phyloP scores from a whole-genome alignment of 2,888 invertebrate species.

The Acleris sparsana region DNA sequence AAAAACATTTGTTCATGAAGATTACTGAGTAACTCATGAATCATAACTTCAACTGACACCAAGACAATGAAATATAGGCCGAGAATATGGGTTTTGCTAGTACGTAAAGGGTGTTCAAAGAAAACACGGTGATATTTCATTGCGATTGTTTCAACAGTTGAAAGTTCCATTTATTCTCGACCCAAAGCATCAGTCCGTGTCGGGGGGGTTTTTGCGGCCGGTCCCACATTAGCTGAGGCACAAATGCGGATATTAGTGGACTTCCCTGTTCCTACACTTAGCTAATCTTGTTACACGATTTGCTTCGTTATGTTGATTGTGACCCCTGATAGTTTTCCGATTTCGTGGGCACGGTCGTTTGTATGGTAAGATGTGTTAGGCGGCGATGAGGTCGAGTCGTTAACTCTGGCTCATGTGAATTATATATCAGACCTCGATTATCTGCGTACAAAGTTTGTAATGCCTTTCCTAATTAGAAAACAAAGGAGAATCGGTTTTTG shows the following conservation, averaged over 20 bases:
- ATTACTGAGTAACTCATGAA: too few relatives aligned
- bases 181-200: constrained; percentile 58
- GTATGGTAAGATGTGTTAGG: constrained; percentile 17
- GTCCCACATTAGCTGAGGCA: constrained; percentile 39
- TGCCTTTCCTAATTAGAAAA: too few relatives aligned
- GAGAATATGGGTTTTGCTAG: background rate
- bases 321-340: constrained; percentile 35
- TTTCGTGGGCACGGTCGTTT: constrained; percentile 21
- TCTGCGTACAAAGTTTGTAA: too few relatives aligned
- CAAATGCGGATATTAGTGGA: constrained; percentile 54
- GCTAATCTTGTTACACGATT: constrained; percentile 60
- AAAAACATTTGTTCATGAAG: too few relatives aligned
- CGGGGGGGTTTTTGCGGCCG: constrained; percentile 62
- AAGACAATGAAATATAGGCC: background rate
- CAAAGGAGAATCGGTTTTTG: too few relatives aligned
- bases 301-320: constrained; percentile 56
- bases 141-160: constrained; percentile 48
- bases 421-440: background rate
- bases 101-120: constrained; percentile 19
- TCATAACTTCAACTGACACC: background rate
- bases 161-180: constrained; percentile 60
- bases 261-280: constrained; percentile 46
- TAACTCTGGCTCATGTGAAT: constrained; percentile 10
- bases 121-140: constrained; percentile 51
- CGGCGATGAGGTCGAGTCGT: constrained; percentile 7